Conservation (phyloP, 2,113 vertebrate species). For the Micronycteris hirsuta region DNA sequence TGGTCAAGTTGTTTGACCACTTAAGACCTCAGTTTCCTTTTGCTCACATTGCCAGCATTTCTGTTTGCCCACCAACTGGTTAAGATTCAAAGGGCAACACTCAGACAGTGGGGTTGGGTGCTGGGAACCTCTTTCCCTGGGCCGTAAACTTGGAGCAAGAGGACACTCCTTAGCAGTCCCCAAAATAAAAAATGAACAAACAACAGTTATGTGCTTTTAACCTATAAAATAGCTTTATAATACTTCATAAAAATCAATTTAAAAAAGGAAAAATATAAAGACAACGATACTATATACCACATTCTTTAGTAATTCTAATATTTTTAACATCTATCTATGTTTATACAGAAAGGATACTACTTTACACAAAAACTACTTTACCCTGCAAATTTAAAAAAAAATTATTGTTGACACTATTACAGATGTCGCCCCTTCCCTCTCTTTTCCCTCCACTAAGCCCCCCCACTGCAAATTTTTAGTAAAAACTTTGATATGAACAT, state of each 20-base stretch:
- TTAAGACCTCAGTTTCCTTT: not conserved
- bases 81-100: accelerated
- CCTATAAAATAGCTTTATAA: not conserved
- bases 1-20: not conserved
- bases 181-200: not conserved
- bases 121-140: not conserved
- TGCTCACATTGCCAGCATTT: not conserved
- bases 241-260: not conserved
- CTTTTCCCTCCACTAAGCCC: too few species aligned
- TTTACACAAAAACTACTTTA: not conserved
- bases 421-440: too few species aligned
- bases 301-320: not conserved
- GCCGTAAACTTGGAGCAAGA: not conserved
- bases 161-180: not conserved
- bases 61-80: not conserved
- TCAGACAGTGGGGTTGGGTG: not conserved
- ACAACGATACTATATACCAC: not conserved
- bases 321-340: not conserved
- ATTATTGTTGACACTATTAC: too few species aligned
- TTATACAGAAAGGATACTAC: not conserved
- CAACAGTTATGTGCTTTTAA: not conserved
- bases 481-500: not conserved
- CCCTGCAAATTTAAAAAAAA: too few species aligned
- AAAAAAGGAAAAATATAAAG: not conserved
- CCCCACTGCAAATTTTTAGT: not conserved